Conservation (phyloP, 2,113 vertebrate species). For the Chloropsis hardwickii region DNA sequence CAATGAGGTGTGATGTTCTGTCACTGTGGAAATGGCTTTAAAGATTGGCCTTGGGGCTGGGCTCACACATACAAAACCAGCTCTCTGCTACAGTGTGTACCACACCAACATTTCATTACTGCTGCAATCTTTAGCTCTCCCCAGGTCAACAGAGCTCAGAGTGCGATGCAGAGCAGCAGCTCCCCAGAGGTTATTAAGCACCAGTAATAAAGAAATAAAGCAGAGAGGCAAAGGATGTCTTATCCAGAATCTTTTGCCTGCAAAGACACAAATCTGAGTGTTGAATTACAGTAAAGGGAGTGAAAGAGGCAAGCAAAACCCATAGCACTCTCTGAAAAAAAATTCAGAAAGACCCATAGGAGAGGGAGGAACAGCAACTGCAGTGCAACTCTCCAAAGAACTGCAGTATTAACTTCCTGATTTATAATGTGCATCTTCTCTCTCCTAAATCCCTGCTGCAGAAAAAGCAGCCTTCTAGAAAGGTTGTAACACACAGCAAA, state of each 20-base stretch:
- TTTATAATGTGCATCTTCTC: background rate
- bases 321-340: background rate
- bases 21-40: background rate
- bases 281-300: background rate
- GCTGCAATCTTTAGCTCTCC: background rate
- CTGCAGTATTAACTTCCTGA: conserved; percentile 5
- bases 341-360: background rate
- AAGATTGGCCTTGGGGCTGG: background rate
- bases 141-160: background rate
- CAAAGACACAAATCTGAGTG: background rate
- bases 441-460: background rate
- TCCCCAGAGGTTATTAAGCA: background rate
- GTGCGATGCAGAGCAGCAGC: background rate
- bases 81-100: background rate
- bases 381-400: background rate
- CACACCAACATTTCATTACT: background rate
- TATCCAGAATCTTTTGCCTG: conserved; percentile 13
- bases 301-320: background rate
- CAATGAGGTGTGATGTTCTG: background rate
- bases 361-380: background rate
- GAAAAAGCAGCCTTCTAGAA: background rate
- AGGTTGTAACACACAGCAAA: background rate
- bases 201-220: conserved; percentile 32
- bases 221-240: background rate
- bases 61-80: background rate